Base-by-base conservation (phyloP, 2,888 invertebrate species). In the Muschampia plurimacula region DNA sequence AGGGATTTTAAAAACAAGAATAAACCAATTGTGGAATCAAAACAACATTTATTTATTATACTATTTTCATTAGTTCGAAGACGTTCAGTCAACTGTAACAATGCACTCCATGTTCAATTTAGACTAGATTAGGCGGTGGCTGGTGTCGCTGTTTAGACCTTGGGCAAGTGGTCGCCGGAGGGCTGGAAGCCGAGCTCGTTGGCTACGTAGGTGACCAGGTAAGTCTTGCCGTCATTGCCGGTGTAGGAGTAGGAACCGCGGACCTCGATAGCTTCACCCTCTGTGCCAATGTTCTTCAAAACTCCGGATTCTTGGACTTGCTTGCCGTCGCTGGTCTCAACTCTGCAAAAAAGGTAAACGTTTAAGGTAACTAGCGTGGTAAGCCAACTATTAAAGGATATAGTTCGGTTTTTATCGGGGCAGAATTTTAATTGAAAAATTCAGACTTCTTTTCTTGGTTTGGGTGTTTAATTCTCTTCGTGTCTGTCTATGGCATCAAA, bases 101-200 rank as follows among this genome's bases (percentile, higher is more conserved):
- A 72, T 46, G 59, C 55, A 57, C 28, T 57, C 65, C 65, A 46
- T 67, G 69, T 67, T 69, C 69, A 62, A 49, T 59, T 70, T 46
- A 59, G 67, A 62, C 72, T 65, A 74, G 46, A 69, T 66, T 69
- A 68, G 57, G 65, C 71, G 52, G 22, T 36, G 52, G 32, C 46
- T 52, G 60, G 13, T 72, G 69, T 71, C 52, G 69, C 52, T 22
- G 36, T 44, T 67, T 68, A 60, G 10, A 36, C 32, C n/a, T 2
- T 59, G 81, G 91, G 90, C 32, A 92, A 60, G 52, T 91, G 90
- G 55, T 83, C 83, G 9, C 82, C 92, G 41, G 74, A 4, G 79
- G 95, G 91, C 76, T 90, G 91, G 94, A 92, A 96, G 12, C 96
- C 96, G 74, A 86, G 82, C 83, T 95, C 91, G 86, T 95, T 88